phyloP scores from a whole-genome alignment of 2,888 invertebrate genomes.

The Cylloceria caligata region DNA sequence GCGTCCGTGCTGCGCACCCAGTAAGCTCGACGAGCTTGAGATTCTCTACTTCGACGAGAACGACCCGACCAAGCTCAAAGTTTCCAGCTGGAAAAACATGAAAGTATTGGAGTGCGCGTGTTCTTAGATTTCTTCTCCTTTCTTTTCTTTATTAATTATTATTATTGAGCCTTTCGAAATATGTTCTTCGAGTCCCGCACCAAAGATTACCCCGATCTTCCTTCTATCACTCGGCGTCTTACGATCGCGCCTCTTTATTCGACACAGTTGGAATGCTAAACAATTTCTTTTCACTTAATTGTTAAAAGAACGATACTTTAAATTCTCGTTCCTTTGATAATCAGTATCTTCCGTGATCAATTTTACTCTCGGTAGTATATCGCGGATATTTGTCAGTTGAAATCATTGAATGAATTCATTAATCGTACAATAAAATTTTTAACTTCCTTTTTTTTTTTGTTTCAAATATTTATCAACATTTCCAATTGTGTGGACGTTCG shows the following conservation, averaged over 20 bases:
- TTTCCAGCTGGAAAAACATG: slow-evolving; percentile 90
- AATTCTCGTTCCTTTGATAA: background rate
- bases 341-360: background rate
- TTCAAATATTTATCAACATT: background rate
- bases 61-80: slow-evolving; percentile 87
- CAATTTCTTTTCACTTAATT: background rate
- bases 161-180: slow-evolving; percentile 32
- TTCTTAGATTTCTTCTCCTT: slow-evolving; percentile 84
- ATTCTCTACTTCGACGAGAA: slow-evolving; percentile 89
- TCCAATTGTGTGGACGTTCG: background rate
- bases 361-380: background rate
- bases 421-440: background rate
- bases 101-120: slow-evolving; percentile 90
- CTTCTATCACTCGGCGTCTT: slow-evolving; percentile 5
- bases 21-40: slow-evolving; percentile 88
- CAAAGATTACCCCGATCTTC: slow-evolving; percentile 60
- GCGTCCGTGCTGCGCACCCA: slow-evolving; percentile 90
- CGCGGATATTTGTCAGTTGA: background rate
- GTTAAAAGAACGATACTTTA: background rate
- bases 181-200: slow-evolving; percentile 37
- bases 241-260: background rate
- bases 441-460: background rate
- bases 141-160: background rate
- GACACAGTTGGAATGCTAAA: slow-evolving; percentile 21
- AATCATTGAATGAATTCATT: background rate